These are phyloP conservation scores for Scolanthus callimorphus DNA, from an alignment of 92 coral and sea anemone species.

Conservation along the genomic window DNA sequence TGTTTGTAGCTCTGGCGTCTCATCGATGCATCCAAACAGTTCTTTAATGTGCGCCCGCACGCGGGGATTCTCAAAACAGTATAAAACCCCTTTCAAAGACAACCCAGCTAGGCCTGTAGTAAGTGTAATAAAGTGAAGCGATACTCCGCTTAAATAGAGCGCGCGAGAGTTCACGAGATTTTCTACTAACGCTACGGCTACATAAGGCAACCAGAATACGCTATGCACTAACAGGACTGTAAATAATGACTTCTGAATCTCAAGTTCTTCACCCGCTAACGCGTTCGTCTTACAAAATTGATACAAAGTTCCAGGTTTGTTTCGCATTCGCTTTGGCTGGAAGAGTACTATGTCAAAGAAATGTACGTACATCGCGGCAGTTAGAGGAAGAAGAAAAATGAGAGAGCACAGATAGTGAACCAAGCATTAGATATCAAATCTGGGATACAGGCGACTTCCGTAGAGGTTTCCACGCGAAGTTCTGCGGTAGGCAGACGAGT, in stretches of 20 bases:
- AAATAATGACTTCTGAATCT: conserved; percentile 60
- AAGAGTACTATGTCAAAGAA: conserved; percentile 51
- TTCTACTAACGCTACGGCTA: conserved; percentile 41
- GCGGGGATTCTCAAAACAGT: conserved; percentile 76
- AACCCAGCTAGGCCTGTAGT: conserved; percentile 54
- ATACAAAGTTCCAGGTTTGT: conserved; percentile 22
- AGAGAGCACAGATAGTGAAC: conserved; percentile 57
- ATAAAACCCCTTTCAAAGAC: conserved; percentile 52
- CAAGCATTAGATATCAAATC: conserved; percentile 65
- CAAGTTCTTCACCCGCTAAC: conserved; percentile 45
- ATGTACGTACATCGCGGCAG: conserved; percentile 48
- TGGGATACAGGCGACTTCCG: conserved; percentile 56
- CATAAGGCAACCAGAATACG: conserved; percentile 67
- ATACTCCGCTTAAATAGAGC: conserved; percentile 35
- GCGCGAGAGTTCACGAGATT: conserved; percentile 23
- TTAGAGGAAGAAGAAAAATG: conserved; percentile 53
- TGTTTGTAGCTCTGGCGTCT: neutral
- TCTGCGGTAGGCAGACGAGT: conserved; percentile 57
- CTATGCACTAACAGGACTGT: conserved; percentile 56
- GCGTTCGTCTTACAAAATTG: conserved; percentile 42
- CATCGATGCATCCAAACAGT: conserved; percentile 44
- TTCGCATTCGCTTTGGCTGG: conserved; percentile 45
- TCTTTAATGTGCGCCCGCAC: conserved; percentile 47
- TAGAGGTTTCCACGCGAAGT: conserved; percentile 57
- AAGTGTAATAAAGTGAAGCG: conserved; percentile 61